Conservation (phyloP, 2,797 vertebrate genomes). For the Rhodeus uyekii region DNA sequence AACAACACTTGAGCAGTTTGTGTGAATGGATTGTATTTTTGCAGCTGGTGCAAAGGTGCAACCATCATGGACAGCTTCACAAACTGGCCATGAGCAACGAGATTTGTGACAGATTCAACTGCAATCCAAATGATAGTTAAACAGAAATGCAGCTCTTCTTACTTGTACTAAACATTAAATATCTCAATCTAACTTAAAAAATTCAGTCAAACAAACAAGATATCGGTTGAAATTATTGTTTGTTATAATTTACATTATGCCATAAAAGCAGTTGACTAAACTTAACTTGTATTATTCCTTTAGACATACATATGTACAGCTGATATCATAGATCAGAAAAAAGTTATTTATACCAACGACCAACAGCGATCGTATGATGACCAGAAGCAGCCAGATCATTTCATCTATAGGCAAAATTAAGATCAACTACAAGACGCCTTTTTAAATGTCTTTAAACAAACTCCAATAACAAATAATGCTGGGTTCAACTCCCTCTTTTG, state of each 20-base stretch:
- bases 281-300: neutral
- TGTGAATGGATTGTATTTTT: slow-evolving; percentile 46
- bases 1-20: slow-evolving; percentile 47
- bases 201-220: neutral
- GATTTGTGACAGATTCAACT: neutral
- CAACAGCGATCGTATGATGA: neutral
- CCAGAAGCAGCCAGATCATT: neutral
- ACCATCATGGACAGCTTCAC: slow-evolving; percentile 18
- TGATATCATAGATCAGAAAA: neutral
- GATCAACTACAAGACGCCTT: slow-evolving; percentile 1
- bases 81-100: neutral
- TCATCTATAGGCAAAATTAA: neutral
- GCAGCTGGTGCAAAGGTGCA: slow-evolving; percentile 25
- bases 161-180: neutral
- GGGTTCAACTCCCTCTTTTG: neutral
- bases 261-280: neutral
- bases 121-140: neutral
- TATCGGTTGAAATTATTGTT: neutral
- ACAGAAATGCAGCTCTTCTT: neutral
- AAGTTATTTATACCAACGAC: neutral
- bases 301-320: neutral
- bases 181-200: neutral
- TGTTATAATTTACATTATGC: neutral
- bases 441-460: slow-evolving; percentile 13
- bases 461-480: slow-evolving; percentile 16